Percentiles rank a stretch among this genome's conserved stretches.
phyloP scores from a whole-genome alignment of 2,888 invertebrate genomes.

The Caenorhabditis sulstoni region DNA sequence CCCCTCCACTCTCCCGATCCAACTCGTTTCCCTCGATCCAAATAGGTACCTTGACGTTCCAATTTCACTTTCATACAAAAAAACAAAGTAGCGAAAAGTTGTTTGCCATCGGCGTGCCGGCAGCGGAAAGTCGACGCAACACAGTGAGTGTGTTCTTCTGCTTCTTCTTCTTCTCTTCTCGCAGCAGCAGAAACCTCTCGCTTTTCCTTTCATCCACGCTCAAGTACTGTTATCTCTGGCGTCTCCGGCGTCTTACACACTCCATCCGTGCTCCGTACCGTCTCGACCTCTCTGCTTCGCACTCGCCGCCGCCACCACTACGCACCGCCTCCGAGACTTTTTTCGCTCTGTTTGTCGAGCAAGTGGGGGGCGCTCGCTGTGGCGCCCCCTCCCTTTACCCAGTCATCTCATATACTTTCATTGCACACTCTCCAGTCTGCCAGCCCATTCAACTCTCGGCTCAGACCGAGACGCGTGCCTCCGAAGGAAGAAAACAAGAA shows the following conservation, averaged over 20 bases:
- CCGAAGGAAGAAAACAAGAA: neutral
- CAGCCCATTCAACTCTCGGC: slow-evolving; percentile 4
- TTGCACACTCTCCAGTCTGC: slow-evolving; percentile 22
- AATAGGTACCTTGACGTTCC: neutral
- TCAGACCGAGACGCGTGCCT: neutral
- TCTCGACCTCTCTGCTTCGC: slow-evolving; percentile 23
- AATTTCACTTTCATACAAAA: neutral
- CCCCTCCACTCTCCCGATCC: neutral
- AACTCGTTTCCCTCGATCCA: no score
- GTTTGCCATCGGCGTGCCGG: slow-evolving; percentile 15
- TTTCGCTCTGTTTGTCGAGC: slow-evolving; percentile 48
- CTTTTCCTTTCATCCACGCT: slow-evolving; percentile 38
- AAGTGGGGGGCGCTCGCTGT: slow-evolving; percentile 23
- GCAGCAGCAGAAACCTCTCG: slow-evolving; percentile 6
- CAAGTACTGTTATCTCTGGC: slow-evolving; percentile 40
- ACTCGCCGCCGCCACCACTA: slow-evolving; percentile 7
- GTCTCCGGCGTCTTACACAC: slow-evolving; percentile 11
- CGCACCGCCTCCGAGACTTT: slow-evolving; percentile 20
- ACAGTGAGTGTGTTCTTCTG: slow-evolving; percentile 30
- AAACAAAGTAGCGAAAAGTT: slow-evolving; percentile 1
- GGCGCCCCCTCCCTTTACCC: slow-evolving; percentile 46
- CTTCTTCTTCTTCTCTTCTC: slow-evolving; percentile 4
- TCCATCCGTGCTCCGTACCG: slow-evolving; percentile 35
- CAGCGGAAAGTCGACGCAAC: slow-evolving; percentile 1
- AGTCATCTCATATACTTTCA: slow-evolving; percentile 44